Evolutionary conservation across 2,113 vertebrate genomes (phyloP).

Genomic region (Chloropsis cyanopogon): DNA sequence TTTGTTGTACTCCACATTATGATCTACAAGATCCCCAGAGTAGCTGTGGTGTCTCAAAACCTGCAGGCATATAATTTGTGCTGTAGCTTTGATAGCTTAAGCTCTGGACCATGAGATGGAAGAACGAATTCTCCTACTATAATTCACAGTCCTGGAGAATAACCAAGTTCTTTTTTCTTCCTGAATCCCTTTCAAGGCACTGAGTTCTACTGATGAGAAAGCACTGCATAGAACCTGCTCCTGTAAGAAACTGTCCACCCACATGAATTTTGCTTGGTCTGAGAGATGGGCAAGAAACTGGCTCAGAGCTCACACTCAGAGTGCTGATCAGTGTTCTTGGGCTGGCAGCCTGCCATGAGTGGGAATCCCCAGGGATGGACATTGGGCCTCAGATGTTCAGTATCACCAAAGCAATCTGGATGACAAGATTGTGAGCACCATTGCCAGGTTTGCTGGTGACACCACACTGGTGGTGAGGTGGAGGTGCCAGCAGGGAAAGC

Average conservation of each 20-base stretch:
- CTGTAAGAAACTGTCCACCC: not conserved
- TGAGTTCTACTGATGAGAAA: not conserved
- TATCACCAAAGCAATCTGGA: not conserved
- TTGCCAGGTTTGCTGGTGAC: not conserved
- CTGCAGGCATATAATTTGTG: not conserved
- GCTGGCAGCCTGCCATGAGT: not conserved
- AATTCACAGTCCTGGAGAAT: not conserved
- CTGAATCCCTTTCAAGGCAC: not conserved
- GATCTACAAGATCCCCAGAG: not conserved
- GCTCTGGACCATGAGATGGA: not conserved
- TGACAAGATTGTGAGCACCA: not conserved
- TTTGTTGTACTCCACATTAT: not conserved
- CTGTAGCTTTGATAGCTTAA: not conserved
- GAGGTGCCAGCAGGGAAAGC: fast-evolving
- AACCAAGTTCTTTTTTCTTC: not conserved
- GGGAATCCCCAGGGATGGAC: not conserved
- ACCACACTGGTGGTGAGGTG: not conserved
- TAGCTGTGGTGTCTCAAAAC: not conserved
- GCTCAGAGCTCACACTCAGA: not conserved
- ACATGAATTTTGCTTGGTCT: not conserved
- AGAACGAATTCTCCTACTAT: not conserved
- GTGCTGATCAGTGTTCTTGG: not conserved
- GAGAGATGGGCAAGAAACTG: not conserved
- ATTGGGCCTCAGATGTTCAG: not conserved
- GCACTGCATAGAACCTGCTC: not conserved